Evolutionary conservation across 53 echinoderm and acorn worm genomes (phyloP), one percentile per base, ranked within the genome.

Genomic region (Arbacia lixula): DNA sequence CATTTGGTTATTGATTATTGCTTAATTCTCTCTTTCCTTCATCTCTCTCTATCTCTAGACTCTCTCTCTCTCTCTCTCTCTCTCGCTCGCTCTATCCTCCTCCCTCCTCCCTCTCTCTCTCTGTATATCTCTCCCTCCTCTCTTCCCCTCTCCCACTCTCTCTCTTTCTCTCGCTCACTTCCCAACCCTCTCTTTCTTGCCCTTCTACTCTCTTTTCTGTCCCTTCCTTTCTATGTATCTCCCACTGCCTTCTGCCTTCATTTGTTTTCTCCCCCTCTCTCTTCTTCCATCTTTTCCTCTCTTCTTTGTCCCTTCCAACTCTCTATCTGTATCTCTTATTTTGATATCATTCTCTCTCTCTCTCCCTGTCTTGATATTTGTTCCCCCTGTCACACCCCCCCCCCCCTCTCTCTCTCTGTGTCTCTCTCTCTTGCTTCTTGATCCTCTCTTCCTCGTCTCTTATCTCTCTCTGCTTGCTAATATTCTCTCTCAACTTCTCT

Each of bases 31-130:
- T n/a, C n/a, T n/a, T n/a, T n/a, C n/a, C n/a, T n/a, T n/a, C n/a
- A n/a, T n/a, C 17, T 55, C 21, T 5, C 21, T 55, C 6, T 11
- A 20, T 22, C 17, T 0, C 25, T 19, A 22, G 12, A 22, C 25
- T 19, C 5, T 55, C 25, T 55, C 55, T 55, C 55, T 55, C 55
- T 55, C 55, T 55, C 55, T 55, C 55, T 55, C 55, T 55, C 55
- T 55, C 55, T 54, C 22, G n/a, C 22, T 3, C 58, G 26, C 11
- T 57, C 58, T 60, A 5, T 16, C 2, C 26, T 9, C 26, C 51
- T 60, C 29, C 27, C 31, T 3, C 16, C 5, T 60, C 3, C 20
- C 2, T 11, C 2, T 60, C 56, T 22, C 20, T 26, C 30, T 12
- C 26, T 60, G 28, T 12, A 8, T 22, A 8, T 26, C 22, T 9